Evolutionary conservation across 2,113 vertebrate genomes (phyloP).

Genomic region (Nettapus auritus): DNA sequence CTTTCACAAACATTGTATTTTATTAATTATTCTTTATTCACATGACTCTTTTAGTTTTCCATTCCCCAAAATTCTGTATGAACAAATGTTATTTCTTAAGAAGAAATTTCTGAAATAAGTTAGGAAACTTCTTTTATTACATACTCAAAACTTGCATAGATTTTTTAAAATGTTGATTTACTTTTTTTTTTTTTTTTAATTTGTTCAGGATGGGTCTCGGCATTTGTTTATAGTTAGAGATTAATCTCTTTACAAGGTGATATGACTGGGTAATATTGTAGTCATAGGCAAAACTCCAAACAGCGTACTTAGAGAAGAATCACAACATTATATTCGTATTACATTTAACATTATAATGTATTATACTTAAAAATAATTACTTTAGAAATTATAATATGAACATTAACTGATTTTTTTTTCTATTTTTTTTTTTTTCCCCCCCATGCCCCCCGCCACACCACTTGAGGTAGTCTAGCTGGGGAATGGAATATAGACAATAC

Average conservation of each 20-base stretch:
- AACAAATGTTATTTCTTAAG: not conserved
- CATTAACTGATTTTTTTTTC: not conserved
- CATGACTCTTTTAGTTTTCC: not conserved
- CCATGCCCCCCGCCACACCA: too few relatives aligned
- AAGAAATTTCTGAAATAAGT: not conserved
- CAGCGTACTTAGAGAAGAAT: not conserved
- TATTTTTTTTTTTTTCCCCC: not conserved
- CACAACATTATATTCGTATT: too few relatives aligned
- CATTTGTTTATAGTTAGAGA: not conserved
- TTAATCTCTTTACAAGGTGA: not conserved
- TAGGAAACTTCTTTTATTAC: not conserved
- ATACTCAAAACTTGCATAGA: not conserved
- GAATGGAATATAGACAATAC: not conserved
- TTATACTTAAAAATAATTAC: not conserved
- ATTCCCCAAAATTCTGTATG: not conserved
- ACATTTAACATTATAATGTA: not conserved
- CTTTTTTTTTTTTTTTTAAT: not conserved
- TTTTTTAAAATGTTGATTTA: not conserved
- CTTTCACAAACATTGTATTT: rapidly evolving
- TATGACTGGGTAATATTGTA: not conserved
- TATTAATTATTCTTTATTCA: not conserved
- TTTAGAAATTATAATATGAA: not conserved
- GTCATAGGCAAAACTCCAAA: not conserved
- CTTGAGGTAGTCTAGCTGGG: not conserved
- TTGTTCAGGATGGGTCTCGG: not conserved